phyloP scores from a whole-genome alignment of 2,888 invertebrate species.

The Monopis laevigella region DNA sequence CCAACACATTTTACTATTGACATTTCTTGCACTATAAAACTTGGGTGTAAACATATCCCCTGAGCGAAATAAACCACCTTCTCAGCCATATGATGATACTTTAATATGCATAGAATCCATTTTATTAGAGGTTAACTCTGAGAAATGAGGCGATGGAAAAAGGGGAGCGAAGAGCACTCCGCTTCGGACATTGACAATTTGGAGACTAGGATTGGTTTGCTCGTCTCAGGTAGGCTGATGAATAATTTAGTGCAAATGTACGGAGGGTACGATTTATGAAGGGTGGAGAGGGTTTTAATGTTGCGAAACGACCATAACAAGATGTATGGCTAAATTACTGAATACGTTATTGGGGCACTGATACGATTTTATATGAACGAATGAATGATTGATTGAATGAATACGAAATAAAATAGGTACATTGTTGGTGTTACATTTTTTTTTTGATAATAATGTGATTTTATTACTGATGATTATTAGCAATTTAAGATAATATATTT shows the following conservation, averaged over 20 bases:
- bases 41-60: conserved; percentile 44
- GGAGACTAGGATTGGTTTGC: conserved; percentile 41
- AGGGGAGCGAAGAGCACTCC: conserved; percentile 11
- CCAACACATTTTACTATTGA: conserved; percentile 46
- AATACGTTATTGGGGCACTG: conserved; percentile 50
- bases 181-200: conserved; percentile 42
- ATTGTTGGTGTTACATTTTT: too few relatives aligned
- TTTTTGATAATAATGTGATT: too few relatives aligned
- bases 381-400: too few relatives aligned
- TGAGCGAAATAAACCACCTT: conserved; percentile 47
- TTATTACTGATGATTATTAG: too few relatives aligned
- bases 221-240: conserved; percentile 36
- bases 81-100: conserved; percentile 55
- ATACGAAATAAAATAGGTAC: too few relatives aligned
- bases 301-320: conserved; percentile 59
- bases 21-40: conserved; percentile 45
- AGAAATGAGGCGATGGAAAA: conserved; percentile 26
- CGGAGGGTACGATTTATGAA: conserved; percentile 56
- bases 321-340: conserved; percentile 63
- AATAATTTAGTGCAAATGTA: conserved; percentile 53
- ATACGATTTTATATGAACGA: conserved; percentile 56
- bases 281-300: conserved; percentile 61
- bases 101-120: conserved; percentile 61
- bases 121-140: conserved; percentile 52
- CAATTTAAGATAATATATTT: too few relatives aligned